Percentiles rank a stretch among this genome's conserved stretches.
phyloP scores from a whole-genome alignment of 1,140 invertebrate genomes.

The Triops cancriformis region DNA sequence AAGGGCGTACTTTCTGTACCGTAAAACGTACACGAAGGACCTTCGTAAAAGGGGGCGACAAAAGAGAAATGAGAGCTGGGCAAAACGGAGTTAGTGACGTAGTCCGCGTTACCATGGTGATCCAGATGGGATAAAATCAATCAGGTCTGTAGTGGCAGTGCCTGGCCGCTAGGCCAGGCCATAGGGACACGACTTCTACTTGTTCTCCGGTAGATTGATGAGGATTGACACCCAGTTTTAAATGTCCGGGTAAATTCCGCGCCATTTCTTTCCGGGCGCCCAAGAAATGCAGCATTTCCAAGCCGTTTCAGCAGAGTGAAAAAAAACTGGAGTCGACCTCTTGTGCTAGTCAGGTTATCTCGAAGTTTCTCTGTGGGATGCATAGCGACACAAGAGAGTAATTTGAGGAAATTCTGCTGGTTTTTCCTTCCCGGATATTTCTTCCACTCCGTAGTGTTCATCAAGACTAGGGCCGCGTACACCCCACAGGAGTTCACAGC shows the following conservation, averaged over 20 bases:
- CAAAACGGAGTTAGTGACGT: slow-evolving; percentile 4
- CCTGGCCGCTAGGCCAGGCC: not conserved
- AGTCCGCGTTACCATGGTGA: not conserved
- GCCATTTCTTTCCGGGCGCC: not conserved
- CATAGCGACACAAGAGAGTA: too few species aligned
- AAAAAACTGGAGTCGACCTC: too few species aligned
- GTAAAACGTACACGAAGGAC: not conserved
- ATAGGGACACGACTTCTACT: not conserved
- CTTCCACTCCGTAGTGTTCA: too few species aligned
- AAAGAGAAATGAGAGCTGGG: not conserved
- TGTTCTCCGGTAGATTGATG: not conserved
- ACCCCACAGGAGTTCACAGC: too few species aligned
- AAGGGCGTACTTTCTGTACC: not conserved
- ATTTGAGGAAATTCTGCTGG: too few species aligned
- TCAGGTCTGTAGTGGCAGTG: slow-evolving; percentile 12
- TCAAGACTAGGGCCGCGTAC: too few species aligned
- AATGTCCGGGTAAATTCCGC: not conserved
- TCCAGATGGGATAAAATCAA: slow-evolving; percentile 14
- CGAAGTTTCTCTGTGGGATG: too few species aligned
- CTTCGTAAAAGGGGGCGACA: not conserved
- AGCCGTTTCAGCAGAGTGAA: too few species aligned
- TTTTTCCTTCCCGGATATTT: too few species aligned
- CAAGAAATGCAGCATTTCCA: too few species aligned
- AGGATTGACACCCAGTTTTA: slow-evolving; percentile 10
- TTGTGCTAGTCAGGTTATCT: too few species aligned